Conservation (phyloP, 2,888 invertebrate species). For the Mactromeris polynyma region DNA sequence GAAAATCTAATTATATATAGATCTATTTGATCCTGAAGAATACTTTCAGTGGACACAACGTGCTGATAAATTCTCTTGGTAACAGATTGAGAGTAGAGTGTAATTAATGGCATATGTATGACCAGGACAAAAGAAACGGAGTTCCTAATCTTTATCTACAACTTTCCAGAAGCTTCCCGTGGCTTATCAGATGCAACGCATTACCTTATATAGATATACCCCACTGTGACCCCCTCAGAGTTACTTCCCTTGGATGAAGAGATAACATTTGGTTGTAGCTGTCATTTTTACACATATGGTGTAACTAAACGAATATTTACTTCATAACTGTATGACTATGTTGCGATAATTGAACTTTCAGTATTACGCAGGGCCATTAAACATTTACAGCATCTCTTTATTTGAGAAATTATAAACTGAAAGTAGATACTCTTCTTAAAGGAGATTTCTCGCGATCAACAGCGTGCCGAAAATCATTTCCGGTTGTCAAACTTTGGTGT, state of each 20-base stretch:
- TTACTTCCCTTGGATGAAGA: constrained; percentile 17
- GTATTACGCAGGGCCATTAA: neutral
- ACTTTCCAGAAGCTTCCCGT: constrained; percentile 31
- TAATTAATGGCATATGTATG: constrained; percentile 6
- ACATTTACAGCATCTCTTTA: neutral
- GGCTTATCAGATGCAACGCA: neutral
- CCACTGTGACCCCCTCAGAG: constrained; percentile 26
- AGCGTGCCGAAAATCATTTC: constrained; percentile 15
- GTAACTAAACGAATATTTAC: neutral
- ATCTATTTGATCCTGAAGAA: too few species aligned
- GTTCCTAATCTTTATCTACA: neutral
- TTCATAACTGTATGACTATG: neutral
- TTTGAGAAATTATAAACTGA: constrained; percentile 24
- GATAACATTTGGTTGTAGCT: neutral
- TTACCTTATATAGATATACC: constrained; percentile 35
- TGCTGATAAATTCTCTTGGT: too few species aligned
- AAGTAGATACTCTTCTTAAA: constrained; percentile 22
- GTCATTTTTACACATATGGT: neutral
- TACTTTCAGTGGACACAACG: too few species aligned
- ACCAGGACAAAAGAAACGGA: neutral
- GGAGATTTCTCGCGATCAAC: neutral
- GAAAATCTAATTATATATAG: too few species aligned
- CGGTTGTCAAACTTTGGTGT: constrained; percentile 22
- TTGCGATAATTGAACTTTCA: neutral
- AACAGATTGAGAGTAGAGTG: neutral